Base-by-base conservation (phyloP, 2,888 invertebrate genomes). In the Cotesia congregata region DNA sequence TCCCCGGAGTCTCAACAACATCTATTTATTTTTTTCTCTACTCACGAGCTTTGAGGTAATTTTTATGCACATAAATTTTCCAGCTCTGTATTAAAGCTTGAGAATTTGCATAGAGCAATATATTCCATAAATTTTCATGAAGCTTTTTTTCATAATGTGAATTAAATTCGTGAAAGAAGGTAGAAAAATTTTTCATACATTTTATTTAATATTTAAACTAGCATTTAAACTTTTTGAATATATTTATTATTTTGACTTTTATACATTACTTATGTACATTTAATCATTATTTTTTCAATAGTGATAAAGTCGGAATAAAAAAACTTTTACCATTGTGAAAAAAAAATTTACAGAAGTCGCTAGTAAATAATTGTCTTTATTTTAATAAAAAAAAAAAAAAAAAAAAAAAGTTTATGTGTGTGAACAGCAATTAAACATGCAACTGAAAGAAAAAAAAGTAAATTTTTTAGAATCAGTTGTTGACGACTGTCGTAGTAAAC, bases 41-140 rank as follows among this genome's bases (percentile, higher is more conserved):
- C 73, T 59, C 78, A 67, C 41, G 62, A 38, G 77, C 77, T 80
- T 78, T 79, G 76, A 77, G 80, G 79, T 80, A 75, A 82, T 82
- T 82, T 82, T 79, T 80, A 82, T 82, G 82, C 82, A 80, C 82
- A 82, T 82, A 82, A 82, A 82, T 82, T 82, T 82, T 67, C 77
- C 69, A 73, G 62, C 60, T 67, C 67, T 77, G 76, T 74, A 71
- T 75, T 76, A 78, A 76, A 77, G 70, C 78, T 64, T 30, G 69
- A 77, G 70, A 81, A 82, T 82, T 80, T 82, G 77, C 82, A 80
- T 82, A 76, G 75, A 64, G 77, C 79, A 65, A 77, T 77, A 71
- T 80, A 80, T 82, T 82, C 79, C 80, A 80, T 82, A 80, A 75
- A 78, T 78, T 82, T 80, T 76, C 78, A 77, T 79, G 75, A 69